Evolutionary conservation across 2,888 invertebrate species (phyloP), one percentile per base, ranked within the genome.

Genomic region (Lissocephala sabroskyi): DNA sequence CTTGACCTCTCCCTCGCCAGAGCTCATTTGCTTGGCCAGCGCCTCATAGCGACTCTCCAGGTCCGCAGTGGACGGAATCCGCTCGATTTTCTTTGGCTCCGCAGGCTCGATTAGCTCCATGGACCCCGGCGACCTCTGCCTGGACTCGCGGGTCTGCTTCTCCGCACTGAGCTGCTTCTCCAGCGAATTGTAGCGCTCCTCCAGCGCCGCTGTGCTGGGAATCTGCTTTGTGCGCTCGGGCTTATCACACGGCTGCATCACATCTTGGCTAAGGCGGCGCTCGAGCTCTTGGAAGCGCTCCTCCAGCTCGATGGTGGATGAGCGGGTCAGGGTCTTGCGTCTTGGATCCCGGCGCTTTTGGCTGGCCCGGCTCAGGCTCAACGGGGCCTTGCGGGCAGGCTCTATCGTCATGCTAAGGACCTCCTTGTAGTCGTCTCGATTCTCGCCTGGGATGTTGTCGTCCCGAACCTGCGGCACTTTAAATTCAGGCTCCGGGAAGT

Each of bases 271-370:
- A 3, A 80, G 49, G 1, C 67, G 59, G 7, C 67, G 61, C 33
- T 79, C 79, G 1, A 80, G 40, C 0, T 70, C 75, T 42, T 67
- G 63, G 48, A 66, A 80, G 1, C 73, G 61, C 32, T 79, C 74
- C 36, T 79, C 80, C 39, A 79, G 60, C 10, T 81, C 80, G 13
- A 82, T 67, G 2, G 82, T 80, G 3, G 78, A 65, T 0, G 79
- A 79, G 41, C 79, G 61, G 2, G 80, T 76, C 2, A 81, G 50
- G 0, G 80, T 81, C 11, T 73, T 62, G 0, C 82, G 64, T 6
- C 80, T 53, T 0, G 79, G 79, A 63, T 81, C 79, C 17, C 70
- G 56, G 28, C 82, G 63, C 10, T 79, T 81, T 1, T 64, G 61
- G 26, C 56, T 58, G 19, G 63, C 56, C 41, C 44, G 54, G 17